A percentile compares a stretch with the other conserved stretches of the same genome.
Conservation (phyloP, 2,113 vertebrate genomes). For the Falcunculus frontatus region DNA sequence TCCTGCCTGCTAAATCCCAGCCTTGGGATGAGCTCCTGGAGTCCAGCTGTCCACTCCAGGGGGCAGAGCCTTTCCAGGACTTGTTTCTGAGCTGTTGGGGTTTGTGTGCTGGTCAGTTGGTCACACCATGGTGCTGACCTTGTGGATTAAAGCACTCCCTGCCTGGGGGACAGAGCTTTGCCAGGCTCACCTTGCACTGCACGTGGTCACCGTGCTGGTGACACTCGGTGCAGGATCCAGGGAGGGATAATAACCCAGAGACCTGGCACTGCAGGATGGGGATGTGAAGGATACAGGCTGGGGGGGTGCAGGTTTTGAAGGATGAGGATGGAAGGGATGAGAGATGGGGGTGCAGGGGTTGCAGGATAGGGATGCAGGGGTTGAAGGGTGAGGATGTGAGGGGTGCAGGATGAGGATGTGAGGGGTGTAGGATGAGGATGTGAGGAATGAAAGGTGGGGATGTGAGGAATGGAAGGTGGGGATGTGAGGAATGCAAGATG, state of each 20-base stretch:
- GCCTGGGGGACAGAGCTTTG: neutral
- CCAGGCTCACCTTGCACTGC: neutral
- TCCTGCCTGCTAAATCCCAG: neutral
- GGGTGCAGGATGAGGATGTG: rapidly evolving
- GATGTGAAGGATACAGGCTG: neutral
- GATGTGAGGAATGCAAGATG: too few relatives aligned
- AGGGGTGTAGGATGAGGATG: too few relatives aligned
- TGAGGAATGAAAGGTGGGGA: neutral
- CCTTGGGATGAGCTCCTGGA: neutral
- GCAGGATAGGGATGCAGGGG: neutral
- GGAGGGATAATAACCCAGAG: neutral
- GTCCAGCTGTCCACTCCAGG: neutral
- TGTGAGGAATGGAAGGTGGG: too few relatives aligned
- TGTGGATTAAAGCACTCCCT: neutral
- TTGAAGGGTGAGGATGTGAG: too few relatives aligned
- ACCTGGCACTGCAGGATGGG: neutral
- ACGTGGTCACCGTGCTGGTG: neutral
- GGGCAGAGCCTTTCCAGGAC: neutral
- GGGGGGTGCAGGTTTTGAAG: too few relatives aligned
- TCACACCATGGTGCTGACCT: neutral
- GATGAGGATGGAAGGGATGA: neutral
- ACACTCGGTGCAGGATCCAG: neutral
- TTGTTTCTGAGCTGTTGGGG: neutral
- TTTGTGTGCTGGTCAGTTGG: neutral
- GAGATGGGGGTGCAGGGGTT: neutral